phyloP scores from a whole-genome alignment of 2,797 vertebrate species.

The Phrynocephalus vlangalii region DNA sequence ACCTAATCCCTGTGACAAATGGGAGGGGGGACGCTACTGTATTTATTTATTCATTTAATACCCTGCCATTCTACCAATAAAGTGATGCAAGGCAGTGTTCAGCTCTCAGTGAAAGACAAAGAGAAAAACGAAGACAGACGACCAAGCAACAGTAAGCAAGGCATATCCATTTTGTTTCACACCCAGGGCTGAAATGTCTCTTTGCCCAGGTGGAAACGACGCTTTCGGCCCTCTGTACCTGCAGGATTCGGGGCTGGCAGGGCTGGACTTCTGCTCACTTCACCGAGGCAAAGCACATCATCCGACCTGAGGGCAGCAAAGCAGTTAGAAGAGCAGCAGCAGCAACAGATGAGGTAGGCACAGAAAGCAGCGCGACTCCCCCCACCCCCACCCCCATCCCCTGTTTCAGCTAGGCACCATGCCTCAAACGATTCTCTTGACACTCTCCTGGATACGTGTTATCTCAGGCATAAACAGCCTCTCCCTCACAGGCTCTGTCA shows the following conservation, averaged over 20 bases:
- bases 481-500: neutral
- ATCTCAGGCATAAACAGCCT: neutral
- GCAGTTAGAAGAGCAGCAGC: neutral
- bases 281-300: slow-evolving; percentile 57
- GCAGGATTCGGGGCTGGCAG: slow-evolving; percentile 50
- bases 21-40: too few relatives aligned
- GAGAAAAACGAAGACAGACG: neutral
- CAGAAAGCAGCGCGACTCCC: neutral
- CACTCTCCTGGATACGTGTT: neutral
- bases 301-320: slow-evolving; percentile 61
- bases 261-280: slow-evolving; percentile 34
- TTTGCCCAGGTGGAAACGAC: neutral
- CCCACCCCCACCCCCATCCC: fast-evolving
- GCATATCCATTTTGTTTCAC: neutral
- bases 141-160: neutral
- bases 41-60: too few relatives aligned
- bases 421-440: neutral
- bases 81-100: too few relatives aligned
- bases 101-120: neutral
- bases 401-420: too few relatives aligned
- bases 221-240: neutral
- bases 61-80: too few relatives aligned
- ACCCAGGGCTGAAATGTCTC: neutral
- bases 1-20: too few relatives aligned
- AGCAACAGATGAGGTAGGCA: too few relatives aligned